These are phyloP conservation scores for Phrixothrix hirtus DNA, from an alignment of 2,888 invertebrate genomes.

Conservation along the genomic window DNA sequence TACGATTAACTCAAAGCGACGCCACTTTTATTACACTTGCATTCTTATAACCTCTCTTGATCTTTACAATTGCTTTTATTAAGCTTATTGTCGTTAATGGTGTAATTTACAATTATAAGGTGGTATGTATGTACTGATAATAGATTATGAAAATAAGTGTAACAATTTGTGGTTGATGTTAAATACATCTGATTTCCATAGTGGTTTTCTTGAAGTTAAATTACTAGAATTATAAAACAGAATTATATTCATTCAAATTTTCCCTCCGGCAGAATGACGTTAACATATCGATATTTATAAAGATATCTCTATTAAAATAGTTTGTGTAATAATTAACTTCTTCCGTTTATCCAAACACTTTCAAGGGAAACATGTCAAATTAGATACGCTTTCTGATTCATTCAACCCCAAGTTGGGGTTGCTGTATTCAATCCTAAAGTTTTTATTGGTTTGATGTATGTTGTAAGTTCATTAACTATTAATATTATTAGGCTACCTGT, in stretches of 20 bases:
- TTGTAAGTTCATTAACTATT: no score
- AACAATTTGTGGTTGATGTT: no score
- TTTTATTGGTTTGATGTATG: no score
- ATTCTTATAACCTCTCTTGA: slow-evolving; percentile 50
- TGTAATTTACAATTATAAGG: slow-evolving; percentile 42
- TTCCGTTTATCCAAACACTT: no score
- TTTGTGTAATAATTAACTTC: neutral
- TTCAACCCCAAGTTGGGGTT: no score
- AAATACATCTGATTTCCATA: no score
- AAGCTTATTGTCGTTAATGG: slow-evolving; percentile 44
- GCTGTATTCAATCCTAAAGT: no score
- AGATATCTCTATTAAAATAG: neutral
- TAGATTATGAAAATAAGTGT: slow-evolving; percentile 10
- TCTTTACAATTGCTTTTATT: slow-evolving; percentile 49
- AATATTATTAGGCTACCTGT: no score
- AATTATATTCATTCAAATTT: neutral
- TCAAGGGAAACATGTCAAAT: no score
- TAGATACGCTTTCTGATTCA: neutral
- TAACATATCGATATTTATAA: neutral
- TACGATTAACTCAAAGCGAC: slow-evolving; percentile 44
- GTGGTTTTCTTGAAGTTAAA: neutral
- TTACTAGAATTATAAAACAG: neutral
- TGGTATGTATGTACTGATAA: slow-evolving; percentile 33
- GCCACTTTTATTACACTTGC: slow-evolving; percentile 51
- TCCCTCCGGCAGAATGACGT: neutral